Base-by-base conservation (phyloP, 2,888 invertebrate genomes). In the Nymphalis urticae region DNA sequence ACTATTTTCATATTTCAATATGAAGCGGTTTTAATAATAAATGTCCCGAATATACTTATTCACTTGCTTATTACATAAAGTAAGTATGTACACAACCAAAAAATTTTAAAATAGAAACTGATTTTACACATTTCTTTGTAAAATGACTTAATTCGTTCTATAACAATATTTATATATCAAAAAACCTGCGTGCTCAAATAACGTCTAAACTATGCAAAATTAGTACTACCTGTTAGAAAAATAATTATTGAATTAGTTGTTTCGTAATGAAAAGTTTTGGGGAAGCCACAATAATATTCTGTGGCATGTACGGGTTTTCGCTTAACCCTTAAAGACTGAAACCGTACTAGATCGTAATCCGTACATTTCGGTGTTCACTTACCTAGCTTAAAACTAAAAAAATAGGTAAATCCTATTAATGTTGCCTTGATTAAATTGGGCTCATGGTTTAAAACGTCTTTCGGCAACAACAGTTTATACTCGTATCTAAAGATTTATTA, bases 271-370 rank as follows among this genome's bases (percentile, higher is more conserved):
- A 42, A 42, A 50, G 9, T 69, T 73, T 71, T 66, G 74, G 71
- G 51, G 87, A 88, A 88, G 83, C 87, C 88, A 53, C 76, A 83
- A 79, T 81, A 75, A 71, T 76, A 73, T 74, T 76, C 71, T 79
- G 76, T 75, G 71, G 66, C 56, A 54, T 59, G 69, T 69, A 66
- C 71, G 64, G 73, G 76, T 82, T 74, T 72, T 72, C 67, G 79
- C 81, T 89, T 86, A 91, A 91, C 91, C 90, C 90, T 90, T 88
- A 90, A 90, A 79, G 82, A 76, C 83, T 81, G 91, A 91, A 92
- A 87, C 91, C 92, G 82, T 90, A 91, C 76, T 80, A 86, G 81
- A 77, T 83, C 83, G 79, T 92, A 91, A 91, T 89, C 90, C 90
- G 81, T 82, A 85, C 76, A 82, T 81, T 82, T 81, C 79, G 77